These are phyloP conservation scores for Pedicia rivosa DNA, from an alignment of 2,888 invertebrate species.

Conservation along the genomic window DNA sequence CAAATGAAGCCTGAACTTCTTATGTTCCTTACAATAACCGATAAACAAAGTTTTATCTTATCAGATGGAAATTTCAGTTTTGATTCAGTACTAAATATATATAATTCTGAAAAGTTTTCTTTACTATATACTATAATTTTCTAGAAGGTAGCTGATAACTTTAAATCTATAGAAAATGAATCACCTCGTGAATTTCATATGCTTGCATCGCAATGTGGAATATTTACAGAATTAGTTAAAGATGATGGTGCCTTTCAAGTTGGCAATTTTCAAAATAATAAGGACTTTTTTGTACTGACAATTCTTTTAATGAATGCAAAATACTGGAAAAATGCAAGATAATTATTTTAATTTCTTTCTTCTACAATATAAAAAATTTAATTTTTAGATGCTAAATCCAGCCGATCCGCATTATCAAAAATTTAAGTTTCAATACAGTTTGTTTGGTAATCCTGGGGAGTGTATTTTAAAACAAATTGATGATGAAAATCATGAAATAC, in stretches of 20 bases:
- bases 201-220: slow-evolving; percentile 24
- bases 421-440: slow-evolving; percentile 19
- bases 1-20: slow-evolving; percentile 43
- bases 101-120: neutral
- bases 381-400: slow-evolving; percentile 14
- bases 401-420: slow-evolving; percentile 10
- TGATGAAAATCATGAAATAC: slow-evolving; percentile 22
- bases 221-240: slow-evolving; percentile 24
- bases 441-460: slow-evolving; percentile 23
- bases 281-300: slow-evolving; percentile 23
- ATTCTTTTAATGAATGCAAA: slow-evolving; percentile 20
- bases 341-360: neutral
- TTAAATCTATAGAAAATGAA: slow-evolving; percentile 5
- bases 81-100: neutral
- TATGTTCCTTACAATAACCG: slow-evolving; percentile 39
- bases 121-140: neutral
- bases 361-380: neutral
- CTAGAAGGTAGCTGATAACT: neutral
- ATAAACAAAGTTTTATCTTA: slow-evolving; percentile 12
- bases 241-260: slow-evolving; percentile 26
- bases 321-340: slow-evolving; percentile 15
- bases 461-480: slow-evolving; percentile 19
- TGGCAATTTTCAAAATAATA: slow-evolving; percentile 22
- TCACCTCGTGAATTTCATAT: slow-evolving; percentile 18
- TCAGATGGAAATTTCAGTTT: neutral